Base-by-base conservation (phyloP, 2,797 vertebrate genomes). In the Gallinago stenura region DNA sequence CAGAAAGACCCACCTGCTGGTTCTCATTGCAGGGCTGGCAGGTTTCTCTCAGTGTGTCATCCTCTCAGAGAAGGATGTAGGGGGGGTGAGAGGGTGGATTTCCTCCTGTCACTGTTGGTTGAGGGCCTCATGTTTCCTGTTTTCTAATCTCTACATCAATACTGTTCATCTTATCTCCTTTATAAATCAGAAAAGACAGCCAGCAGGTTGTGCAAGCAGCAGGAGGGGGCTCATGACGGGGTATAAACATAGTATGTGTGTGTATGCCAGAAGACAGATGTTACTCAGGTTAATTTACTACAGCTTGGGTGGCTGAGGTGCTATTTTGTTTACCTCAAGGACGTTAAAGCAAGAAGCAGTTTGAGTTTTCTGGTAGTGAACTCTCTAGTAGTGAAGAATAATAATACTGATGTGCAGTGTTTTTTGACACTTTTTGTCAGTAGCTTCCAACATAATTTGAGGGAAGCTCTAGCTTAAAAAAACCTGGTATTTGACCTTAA, bases 101-200 rank as follows among this genome's bases (percentile, higher is more conserved):
- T 98, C 96, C 92, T 96, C 82, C 93, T 85, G 88, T 88, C 4
- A 9, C 68, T 91, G 85, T 21, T 82, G 84, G 93, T 70, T 76
- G 82, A 87, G 96, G 90, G 95, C 97, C 96, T 95, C 87, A 39
- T 68, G 48, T 95, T 98, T 98, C 98, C 98, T 98, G 97, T 96
- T 96, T 96, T 96, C 94, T 97, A 96, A 97, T 97, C 96, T 97
- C 89, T 62, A 80, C 91, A 95, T 97, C 95, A 72, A 15, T 78
- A 93, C 50, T 33, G 81, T 64, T 95, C 76, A 87, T 73, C 75
- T 93, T 96, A 96, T 98, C 95, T 97, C 56, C 58, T 70, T 85
- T 54, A 81, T 64, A 66, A 94, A 97, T 97, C 93, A 35, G 25
- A 84, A 84, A 71, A 95, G 81, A 30, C 84, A 76, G 82, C 28